Evolutionary conservation across 2,113 vertebrate genomes (phyloP).

Genomic region (Phrynosoma blainvillii): DNA sequence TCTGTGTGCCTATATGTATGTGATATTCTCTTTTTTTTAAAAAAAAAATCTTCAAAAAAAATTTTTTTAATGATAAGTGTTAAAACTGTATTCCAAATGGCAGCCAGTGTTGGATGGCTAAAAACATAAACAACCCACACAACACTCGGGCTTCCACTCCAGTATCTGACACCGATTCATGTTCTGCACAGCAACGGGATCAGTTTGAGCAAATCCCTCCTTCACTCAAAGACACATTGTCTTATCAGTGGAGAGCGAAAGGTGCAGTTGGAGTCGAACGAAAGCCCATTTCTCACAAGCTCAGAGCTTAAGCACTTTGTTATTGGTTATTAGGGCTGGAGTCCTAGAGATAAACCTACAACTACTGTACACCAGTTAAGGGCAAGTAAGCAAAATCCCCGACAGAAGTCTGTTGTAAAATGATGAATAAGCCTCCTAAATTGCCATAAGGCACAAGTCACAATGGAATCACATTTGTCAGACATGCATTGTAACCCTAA

Average conservation of each 20-base stretch:
- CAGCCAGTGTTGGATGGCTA: constrained; percentile 24
- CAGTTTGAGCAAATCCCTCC: constrained; percentile 61
- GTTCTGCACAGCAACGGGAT: constrained; percentile 15
- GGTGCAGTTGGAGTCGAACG: constrained; percentile 67
- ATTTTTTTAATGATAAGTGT: not conserved
- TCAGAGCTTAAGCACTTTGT: constrained; percentile 73
- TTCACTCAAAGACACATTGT: constrained; percentile 67
- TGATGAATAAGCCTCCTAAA: constrained; percentile 83
- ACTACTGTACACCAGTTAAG: constrained; percentile 69
- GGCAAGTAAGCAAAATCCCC: constrained; percentile 80
- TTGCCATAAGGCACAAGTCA: constrained; percentile 80
- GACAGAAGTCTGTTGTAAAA: constrained; percentile 80
- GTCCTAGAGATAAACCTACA: constrained; percentile 74
- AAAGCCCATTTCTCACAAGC: constrained; percentile 65
- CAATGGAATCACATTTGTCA: constrained; percentile 83
- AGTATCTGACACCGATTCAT: not conserved
- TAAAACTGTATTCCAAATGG: not conserved
- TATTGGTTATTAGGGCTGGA: constrained; percentile 73
- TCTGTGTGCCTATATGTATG: too few relatives aligned
- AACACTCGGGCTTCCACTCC: not conserved
- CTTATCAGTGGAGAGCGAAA: constrained; percentile 63
- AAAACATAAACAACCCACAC: not conserved
- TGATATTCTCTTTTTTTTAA: not conserved
- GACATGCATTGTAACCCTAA: constrained; percentile 83
- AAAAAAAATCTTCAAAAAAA: not conserved